phyloP scores from a whole-genome alignment of 2,797 vertebrate species.

The Semaprochilodus insignis region DNA sequence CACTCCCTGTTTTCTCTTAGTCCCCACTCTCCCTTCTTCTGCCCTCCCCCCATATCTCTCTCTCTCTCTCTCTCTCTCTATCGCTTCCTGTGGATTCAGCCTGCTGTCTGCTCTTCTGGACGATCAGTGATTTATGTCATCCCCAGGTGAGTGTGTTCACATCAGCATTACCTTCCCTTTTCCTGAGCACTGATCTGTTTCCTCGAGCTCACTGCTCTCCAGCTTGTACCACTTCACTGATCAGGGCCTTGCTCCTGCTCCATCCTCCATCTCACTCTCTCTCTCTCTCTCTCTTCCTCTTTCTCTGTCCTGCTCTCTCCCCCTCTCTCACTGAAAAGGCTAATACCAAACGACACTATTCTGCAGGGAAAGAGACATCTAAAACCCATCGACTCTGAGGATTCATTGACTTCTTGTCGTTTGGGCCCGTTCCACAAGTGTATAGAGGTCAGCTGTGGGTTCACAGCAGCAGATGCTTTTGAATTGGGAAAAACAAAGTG shows the following conservation, averaged over 20 bases:
- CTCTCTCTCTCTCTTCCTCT: conserved; percentile 49
- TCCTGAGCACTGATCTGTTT: conserved; percentile 67
- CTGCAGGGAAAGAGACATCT: conserved; percentile 52
- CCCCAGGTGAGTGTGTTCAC: conserved; percentile 64
- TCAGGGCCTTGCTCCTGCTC: conserved; percentile 61
- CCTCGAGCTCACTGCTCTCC: conserved; percentile 64
- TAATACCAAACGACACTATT: conserved; percentile 49
- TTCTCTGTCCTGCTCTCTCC: conserved; percentile 44
- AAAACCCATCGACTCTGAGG: conserved; percentile 46
- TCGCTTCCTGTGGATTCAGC: conserved; percentile 54
- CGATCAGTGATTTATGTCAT: conserved; percentile 63
- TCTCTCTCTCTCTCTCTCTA: conserved; percentile 48
- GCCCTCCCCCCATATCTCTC: conserved; percentile 18
- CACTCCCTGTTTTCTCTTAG: background rate
- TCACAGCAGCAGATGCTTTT: conserved; percentile 28
- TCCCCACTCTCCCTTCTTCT: background rate
- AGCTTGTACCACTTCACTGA: conserved; percentile 67
- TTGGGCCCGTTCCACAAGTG: conserved; percentile 7
- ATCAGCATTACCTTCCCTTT: conserved; percentile 65
- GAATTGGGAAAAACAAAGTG: conserved; percentile 4
- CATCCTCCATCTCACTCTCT: conserved; percentile 54
- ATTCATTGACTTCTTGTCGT: conserved; percentile 51
- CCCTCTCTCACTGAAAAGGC: conserved; percentile 29
- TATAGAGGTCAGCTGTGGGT: conserved; percentile 19
- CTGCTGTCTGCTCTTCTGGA: conserved; percentile 54